Evolutionary conservation across 2,113 vertebrate genomes (phyloP).

Genomic region (Ageneiosus marmoratus): DNA sequence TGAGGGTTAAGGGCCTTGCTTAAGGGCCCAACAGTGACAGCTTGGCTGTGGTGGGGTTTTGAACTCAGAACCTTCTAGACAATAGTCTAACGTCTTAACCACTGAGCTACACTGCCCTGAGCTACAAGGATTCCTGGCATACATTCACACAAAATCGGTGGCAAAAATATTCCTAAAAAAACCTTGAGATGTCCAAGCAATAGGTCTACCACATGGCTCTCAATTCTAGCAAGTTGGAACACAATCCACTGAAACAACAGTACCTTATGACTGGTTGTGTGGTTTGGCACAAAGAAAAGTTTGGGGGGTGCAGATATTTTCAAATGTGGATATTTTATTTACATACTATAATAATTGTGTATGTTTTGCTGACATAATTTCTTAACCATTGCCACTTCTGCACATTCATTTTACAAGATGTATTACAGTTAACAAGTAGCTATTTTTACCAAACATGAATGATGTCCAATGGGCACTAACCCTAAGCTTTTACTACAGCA

Average conservation of each 20-base stretch:
- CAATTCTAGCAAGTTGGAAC: neutral
- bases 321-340: too few species aligned
- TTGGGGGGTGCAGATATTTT: neutral
- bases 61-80: too few species aligned
- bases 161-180: neutral
- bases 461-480: too few species aligned
- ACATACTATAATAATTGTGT: too few species aligned
- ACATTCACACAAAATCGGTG: neutral
- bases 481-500: too few species aligned
- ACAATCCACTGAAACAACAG: neutral
- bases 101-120: too few species aligned
- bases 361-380: neutral
- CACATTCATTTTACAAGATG: neutral
- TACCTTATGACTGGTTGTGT: neutral
- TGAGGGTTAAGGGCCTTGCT: too few species aligned
- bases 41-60: too few species aligned
- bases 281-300: neutral
- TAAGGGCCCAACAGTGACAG: too few species aligned
- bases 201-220: neutral
- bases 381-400: neutral
- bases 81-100: too few species aligned
- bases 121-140: too few species aligned
- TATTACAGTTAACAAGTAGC: neutral
- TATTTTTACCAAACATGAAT: neutral
- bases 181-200: neutral